These are phyloP conservation scores for Cylloceria caligata DNA, from an alignment of 2,888 invertebrate species.

Conservation along the genomic window DNA sequence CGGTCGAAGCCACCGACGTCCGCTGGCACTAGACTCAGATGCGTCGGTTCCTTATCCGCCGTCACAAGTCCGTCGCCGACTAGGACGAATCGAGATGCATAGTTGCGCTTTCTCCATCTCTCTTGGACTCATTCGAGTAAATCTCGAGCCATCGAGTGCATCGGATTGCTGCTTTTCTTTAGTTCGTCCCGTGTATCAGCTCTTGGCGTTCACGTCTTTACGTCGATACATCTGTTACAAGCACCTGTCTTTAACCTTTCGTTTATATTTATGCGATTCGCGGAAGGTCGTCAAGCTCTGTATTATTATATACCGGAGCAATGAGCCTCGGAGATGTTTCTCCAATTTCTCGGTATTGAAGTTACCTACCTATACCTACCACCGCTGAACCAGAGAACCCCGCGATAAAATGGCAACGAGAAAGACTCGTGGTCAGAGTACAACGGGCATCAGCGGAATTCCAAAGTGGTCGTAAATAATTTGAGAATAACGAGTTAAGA, in stretches of 20 bases:
- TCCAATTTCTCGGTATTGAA: background rate
- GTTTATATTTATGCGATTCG: slow-evolving; percentile 1
- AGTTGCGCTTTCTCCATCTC: slow-evolving; percentile 46
- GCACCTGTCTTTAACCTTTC: slow-evolving; percentile 1
- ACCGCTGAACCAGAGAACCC: background rate
- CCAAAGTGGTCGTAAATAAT: slow-evolving; percentile 72
- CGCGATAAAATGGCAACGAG: too few relatives aligned
- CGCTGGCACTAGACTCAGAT: slow-evolving; percentile 30
- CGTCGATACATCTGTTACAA: slow-evolving; percentile 53
- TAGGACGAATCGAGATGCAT: slow-evolving; percentile 49
- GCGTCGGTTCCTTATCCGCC: slow-evolving; percentile 48
- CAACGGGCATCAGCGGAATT: slow-evolving; percentile 66
- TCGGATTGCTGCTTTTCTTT: slow-evolving; percentile 33
- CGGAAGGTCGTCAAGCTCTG: slow-evolving; percentile 18
- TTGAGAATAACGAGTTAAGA: slow-evolving; percentile 50
- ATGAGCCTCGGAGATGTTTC: background rate
- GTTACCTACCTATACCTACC: too few relatives aligned
- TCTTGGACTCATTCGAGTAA: slow-evolving; percentile 4
- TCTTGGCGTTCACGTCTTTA: slow-evolving; percentile 41
- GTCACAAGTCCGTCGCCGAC: background rate
- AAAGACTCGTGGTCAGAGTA: slow-evolving; percentile 12
- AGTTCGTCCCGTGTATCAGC: slow-evolving; percentile 38
- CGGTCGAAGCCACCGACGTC: slow-evolving; percentile 17
- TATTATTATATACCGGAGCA: slow-evolving; percentile 4
- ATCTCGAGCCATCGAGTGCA: slow-evolving; percentile 33